These are phyloP conservation scores for Aporrectodea caliginosa DNA, from an alignment of 1,140 invertebrate genomes.

Conservation along the genomic window DNA sequence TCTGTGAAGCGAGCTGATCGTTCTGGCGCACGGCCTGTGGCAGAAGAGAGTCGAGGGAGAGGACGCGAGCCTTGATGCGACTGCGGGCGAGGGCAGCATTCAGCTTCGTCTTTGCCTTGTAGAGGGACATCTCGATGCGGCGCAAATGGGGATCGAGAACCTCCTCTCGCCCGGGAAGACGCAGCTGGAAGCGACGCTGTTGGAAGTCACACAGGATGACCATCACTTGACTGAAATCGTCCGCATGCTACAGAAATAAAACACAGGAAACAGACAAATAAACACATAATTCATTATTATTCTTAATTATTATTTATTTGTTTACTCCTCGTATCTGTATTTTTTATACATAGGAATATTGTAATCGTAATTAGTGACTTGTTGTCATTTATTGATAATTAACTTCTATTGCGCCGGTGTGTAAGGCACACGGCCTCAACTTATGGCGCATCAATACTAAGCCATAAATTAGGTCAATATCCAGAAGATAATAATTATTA, in stretches of 20 bases:
- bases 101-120: slow-evolving; percentile 39
- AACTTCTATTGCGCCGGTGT: too few species aligned
- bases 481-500: too few species aligned
- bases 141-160: slow-evolving; percentile 16
- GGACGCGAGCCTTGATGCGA: slow-evolving; percentile 30
- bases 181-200: slow-evolving; percentile 42
- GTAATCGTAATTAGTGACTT: not conserved
- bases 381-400: too few species aligned
- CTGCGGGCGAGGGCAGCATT: slow-evolving; percentile 33
- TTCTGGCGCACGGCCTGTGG: slow-evolving; percentile 41
- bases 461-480: too few species aligned
- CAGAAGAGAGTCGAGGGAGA: slow-evolving; percentile 40
- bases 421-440: too few species aligned
- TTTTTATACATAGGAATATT: not conserved
- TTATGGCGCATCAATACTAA: too few species aligned
- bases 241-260: slow-evolving; percentile 35
- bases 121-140: slow-evolving; percentile 41
- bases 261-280: not conserved
- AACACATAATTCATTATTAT: not conserved
- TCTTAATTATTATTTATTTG: not conserved
- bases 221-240: slow-evolving; percentile 40
- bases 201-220: slow-evolving; percentile 47
- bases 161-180: not conserved
- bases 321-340: not conserved
- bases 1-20: slow-evolving; percentile 36